phyloP scores from a whole-genome alignment of 1,140 invertebrate species.

The Ostrea edulis region DNA sequence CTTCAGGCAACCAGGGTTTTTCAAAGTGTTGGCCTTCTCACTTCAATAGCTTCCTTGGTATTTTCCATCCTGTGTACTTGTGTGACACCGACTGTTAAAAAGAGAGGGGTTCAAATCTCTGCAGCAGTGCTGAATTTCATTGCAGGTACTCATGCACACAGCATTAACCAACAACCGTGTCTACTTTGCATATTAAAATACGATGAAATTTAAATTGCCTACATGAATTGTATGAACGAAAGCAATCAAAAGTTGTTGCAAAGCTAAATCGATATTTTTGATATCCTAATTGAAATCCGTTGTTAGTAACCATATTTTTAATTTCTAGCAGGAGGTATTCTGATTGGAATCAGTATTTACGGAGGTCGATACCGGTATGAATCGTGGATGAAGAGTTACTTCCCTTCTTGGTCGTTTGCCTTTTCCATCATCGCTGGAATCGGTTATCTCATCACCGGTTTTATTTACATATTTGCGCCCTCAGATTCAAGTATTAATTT shows the following conservation, averaged over 20 bases:
- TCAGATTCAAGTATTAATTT: not conserved
- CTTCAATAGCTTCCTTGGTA: not conserved
- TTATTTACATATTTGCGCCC: not conserved
- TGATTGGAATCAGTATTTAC: slow-evolving; percentile 18
- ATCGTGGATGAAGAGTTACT: not conserved
- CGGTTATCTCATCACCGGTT: not conserved
- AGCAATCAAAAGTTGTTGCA: too few relatives aligned
- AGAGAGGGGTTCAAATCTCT: not conserved
- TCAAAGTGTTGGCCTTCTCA: slow-evolving; percentile 14
- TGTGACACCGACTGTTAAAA: not conserved
- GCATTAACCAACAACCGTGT: too few relatives aligned
- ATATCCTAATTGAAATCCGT: too few relatives aligned
- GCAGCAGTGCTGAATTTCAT: not conserved
- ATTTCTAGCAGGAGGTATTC: not conserved
- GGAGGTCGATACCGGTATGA: slow-evolving; percentile 1
- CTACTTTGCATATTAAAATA: too few relatives aligned
- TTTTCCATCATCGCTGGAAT: not conserved
- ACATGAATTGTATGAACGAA: too few relatives aligned
- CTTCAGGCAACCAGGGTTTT: slow-evolving; percentile 12
- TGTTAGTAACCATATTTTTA: not conserved
- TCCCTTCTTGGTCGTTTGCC: slow-evolving; percentile 7
- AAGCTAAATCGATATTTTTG: too few relatives aligned
- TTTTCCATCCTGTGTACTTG: not conserved
- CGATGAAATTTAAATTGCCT: too few relatives aligned
- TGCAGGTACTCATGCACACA: not conserved